Base-by-base conservation (phyloP, 2,113 vertebrate genomes). In the Isurus oxyrinchus region DNA sequence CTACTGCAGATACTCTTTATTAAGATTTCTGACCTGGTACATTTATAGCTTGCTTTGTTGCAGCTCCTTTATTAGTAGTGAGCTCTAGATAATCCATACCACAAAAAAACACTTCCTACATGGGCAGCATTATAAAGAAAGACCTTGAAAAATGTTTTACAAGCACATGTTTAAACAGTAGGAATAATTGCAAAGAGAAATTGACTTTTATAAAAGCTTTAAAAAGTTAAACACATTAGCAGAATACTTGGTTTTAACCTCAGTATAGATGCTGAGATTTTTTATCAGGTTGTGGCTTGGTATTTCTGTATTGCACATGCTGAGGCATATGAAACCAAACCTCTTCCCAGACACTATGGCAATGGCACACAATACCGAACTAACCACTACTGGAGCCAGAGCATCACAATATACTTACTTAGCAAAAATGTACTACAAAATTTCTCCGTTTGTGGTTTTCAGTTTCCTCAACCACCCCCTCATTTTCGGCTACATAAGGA, bases 341-440 rank as follows among this genome's bases (percentile, higher is more conserved):
- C 94, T 95, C 94, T 95, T 95, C 94, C 94, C 94, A 95, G 94
- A 95, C 94, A 95, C 27, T 13, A 53, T 69, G 67, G 66, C 21
- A 95, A 95, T 69, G 94, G 94, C 94, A 95, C 5, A 72, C 40
- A 69, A 55, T 72, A 76, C 55, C 53, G 25, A 95, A 95, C 25
- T 95, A 95, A 95, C 94, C 94, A 95, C 67, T 53, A 72, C 94
- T 95, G 94, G 94, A 95, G 94, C 44, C 94, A 72, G 94, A 95
- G 44, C 66, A 95, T 95, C 53, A 95, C 66, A 95, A 95, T 95
- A 35, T 76, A 95, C 94, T 95, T 95, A 95, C 94, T 95, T 55
- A 76, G 94, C 94, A 95, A 95, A 95, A 95, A 72, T 76, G 49
- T 53, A 95, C 67, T 23, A 95, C 67, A 95, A 69, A 76, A 53